Conservation (phyloP, 1,140 invertebrate genomes). For the Drosophila kikkawai region DNA sequence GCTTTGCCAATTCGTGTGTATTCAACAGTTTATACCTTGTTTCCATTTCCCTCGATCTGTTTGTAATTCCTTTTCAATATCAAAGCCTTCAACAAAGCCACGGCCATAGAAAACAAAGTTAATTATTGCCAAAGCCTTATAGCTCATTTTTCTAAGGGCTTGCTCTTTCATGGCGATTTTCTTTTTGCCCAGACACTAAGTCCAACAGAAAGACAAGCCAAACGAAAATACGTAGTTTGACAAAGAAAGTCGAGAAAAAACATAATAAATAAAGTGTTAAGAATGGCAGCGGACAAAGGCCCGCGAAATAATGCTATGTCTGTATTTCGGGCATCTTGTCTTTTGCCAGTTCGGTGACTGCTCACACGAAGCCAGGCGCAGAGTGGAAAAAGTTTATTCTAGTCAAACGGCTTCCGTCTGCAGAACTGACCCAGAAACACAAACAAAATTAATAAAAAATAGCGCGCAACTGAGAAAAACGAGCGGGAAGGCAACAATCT, state of each 20-base stretch:
- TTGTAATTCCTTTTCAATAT: constrained; percentile 53
- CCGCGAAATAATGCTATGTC: constrained; percentile 48
- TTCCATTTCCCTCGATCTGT: constrained; percentile 19
- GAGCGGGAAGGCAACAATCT: neutral
- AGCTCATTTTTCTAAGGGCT: constrained; percentile 40
- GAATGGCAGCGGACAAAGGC: constrained; percentile 73
- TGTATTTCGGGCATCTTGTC: constrained; percentile 31
- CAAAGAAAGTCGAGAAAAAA: constrained; percentile 70
- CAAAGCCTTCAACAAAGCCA: constrained; percentile 26
- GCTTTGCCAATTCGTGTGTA: neutral
- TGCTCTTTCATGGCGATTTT: constrained; percentile 30
- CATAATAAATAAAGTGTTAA: constrained; percentile 79
- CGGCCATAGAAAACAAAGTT: constrained; percentile 41
- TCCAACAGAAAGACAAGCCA: constrained; percentile 27
- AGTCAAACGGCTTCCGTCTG: constrained; percentile 76
- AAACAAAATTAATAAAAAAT: constrained; percentile 72
- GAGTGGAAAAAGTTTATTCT: constrained; percentile 76
- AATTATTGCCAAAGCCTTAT: constrained; percentile 57
- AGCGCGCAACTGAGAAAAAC: constrained; percentile 35
- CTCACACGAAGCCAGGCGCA: constrained; percentile 45
- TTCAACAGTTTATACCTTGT: constrained; percentile 12
- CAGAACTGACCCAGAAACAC: constrained; percentile 74
- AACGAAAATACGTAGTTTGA: constrained; percentile 61
- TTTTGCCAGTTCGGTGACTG: constrained; percentile 32
- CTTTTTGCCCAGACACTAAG: constrained; percentile 16